phyloP scores from a whole-genome alignment of 1,140 invertebrate genomes.

The Branchinecta lynchi region DNA sequence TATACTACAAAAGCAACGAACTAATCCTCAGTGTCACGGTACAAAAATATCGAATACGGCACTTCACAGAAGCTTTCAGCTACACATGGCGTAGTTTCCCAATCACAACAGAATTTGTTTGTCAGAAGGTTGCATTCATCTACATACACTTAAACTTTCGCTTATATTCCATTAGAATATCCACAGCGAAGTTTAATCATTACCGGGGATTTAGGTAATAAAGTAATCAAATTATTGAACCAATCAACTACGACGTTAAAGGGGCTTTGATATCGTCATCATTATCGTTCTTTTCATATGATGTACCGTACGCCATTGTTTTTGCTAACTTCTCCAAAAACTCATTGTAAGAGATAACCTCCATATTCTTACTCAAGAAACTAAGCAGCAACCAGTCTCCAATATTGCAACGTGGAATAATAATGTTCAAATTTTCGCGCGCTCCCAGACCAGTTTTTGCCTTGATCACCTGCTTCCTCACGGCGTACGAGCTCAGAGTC shows the following conservation, averaged over 20 bases:
- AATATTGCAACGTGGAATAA: constrained; percentile 22
- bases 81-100: too few species aligned
- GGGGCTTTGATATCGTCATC: neutral
- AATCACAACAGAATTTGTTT: too few species aligned
- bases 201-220: too few species aligned
- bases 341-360: constrained; percentile 30
- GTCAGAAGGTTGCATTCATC: too few species aligned
- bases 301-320: constrained; percentile 14
- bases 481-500: constrained; percentile 33
- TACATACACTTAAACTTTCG: too few species aligned
- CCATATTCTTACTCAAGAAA: constrained; percentile 31
- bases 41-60: too few species aligned
- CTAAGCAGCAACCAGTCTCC: constrained; percentile 34
- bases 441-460: constrained; percentile 21
- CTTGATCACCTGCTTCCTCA: constrained; percentile 24
- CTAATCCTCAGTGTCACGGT: too few species aligned
- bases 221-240: too few species aligned
- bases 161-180: too few species aligned
- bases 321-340: constrained; percentile 24
- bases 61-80: too few species aligned
- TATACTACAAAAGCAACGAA: too few species aligned
- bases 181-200: too few species aligned
- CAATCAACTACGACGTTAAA: neutral
- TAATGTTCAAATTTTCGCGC: constrained; percentile 23
- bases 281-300: neutral